phyloP scores from a whole-genome alignment of 2,888 invertebrate genomes.

The Trachelus troglodyta region DNA sequence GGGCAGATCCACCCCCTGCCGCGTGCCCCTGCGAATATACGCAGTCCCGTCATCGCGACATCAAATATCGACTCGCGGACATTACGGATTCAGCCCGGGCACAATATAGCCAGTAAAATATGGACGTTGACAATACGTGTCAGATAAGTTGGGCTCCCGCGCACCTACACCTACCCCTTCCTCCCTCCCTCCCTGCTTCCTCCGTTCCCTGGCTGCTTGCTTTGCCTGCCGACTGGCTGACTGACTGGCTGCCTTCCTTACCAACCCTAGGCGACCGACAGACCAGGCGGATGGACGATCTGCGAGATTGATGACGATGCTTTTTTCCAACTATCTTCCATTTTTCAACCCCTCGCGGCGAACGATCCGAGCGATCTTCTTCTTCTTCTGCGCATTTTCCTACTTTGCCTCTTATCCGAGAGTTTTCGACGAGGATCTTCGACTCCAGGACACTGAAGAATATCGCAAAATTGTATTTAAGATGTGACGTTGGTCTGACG shows the following conservation, averaged over 20 bases:
- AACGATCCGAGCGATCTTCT: neutral
- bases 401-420: neutral
- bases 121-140: slow-evolving; percentile 43
- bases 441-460: slow-evolving; percentile 20
- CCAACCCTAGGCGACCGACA: neutral
- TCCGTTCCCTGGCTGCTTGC: neutral
- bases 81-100: slow-evolving; percentile 37
- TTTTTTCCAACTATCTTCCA: slow-evolving; percentile 16
- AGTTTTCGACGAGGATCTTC: neutral
- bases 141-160: slow-evolving; percentile 30
- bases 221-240: too few relatives aligned
- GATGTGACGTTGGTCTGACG: slow-evolving; percentile 49
- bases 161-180: neutral
- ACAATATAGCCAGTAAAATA: slow-evolving; percentile 46
- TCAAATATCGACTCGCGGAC: slow-evolving; percentile 16
- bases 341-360: slow-evolving; percentile 16
- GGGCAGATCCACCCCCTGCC: neutral
- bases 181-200: neutral
- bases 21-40: neutral
- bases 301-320: slow-evolving; percentile 9
- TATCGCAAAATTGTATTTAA: slow-evolving; percentile 45
- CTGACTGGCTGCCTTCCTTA: neutral
- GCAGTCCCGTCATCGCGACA: slow-evolving; percentile 7
- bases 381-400: neutral
- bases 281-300: neutral